These are phyloP conservation scores for Thalpophila matura DNA, from an alignment of 2,888 invertebrate genomes.

Conservation along the genomic window DNA sequence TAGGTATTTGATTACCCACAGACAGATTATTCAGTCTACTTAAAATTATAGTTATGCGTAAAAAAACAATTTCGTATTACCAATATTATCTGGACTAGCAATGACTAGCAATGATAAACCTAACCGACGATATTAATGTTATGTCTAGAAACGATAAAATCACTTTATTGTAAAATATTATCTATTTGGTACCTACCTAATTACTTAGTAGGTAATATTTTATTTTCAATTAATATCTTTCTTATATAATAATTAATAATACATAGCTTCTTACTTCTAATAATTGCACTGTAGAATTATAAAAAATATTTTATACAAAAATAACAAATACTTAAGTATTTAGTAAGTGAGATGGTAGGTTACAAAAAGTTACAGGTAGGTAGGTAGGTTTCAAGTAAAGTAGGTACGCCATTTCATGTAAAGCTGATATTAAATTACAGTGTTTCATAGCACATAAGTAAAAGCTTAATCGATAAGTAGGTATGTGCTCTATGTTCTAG, in stretches of 20 bases:
- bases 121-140: not conserved
- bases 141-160: not conserved
- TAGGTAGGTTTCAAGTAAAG: not conserved
- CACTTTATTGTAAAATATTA: not conserved
- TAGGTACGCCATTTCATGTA: too few species aligned
- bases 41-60: not conserved
- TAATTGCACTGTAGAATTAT: constrained; percentile 29
- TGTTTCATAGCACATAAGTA: too few species aligned
- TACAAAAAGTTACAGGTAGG: too few species aligned
- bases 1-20: too few species aligned
- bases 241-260: not conserved
- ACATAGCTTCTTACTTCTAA: constrained; percentile 12
- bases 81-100: not conserved
- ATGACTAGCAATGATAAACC: not conserved
- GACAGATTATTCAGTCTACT: not conserved
- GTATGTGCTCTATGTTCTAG: too few species aligned
- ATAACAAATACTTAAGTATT: not conserved
- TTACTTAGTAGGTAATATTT: not conserved
- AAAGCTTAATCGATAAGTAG: too few species aligned
- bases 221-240: not conserved
- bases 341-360: too few species aligned
- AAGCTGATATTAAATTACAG: too few species aligned
- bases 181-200: too few species aligned
- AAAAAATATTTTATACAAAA: constrained; percentile 7
- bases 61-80: constrained; percentile 2